Conservation (phyloP, 2,888 invertebrate genomes). For the Eupithecia subfuscata region DNA sequence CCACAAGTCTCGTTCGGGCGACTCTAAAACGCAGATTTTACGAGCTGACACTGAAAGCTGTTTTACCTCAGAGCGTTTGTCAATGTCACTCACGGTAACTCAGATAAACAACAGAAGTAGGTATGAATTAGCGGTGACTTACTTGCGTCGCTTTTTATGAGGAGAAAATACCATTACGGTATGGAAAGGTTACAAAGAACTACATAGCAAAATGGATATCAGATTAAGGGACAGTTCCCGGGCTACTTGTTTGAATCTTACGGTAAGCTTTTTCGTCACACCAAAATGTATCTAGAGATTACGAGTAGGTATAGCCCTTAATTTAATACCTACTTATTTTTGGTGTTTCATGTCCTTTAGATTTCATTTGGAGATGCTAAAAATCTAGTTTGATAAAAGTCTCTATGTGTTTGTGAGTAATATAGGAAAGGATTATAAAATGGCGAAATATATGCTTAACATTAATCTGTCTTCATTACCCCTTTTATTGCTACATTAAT, state of each 20-base stretch:
- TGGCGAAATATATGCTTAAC: not conserved
- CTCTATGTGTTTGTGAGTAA: too few relatives aligned
- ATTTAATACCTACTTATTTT: too few relatives aligned
- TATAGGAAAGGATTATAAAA: not conserved
- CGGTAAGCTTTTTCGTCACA: too few relatives aligned
- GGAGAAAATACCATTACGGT: not conserved
- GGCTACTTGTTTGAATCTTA: too few relatives aligned
- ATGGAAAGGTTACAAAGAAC: not conserved
- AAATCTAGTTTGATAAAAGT: not conserved
- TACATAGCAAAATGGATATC: too few relatives aligned
- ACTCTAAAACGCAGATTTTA: constrained; percentile 31
- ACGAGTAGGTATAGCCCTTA: too few relatives aligned
- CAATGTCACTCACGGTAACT: constrained; percentile 24
- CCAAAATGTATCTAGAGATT: too few relatives aligned
- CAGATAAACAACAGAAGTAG: not conserved
- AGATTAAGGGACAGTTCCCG: too few relatives aligned
- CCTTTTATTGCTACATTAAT: not conserved
- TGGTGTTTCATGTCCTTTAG: too few relatives aligned
- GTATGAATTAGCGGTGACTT: not conserved
- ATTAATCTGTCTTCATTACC: not conserved
- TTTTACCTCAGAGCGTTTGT: constrained; percentile 29
- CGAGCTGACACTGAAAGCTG: constrained; percentile 25
- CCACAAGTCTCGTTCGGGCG: constrained; percentile 23
- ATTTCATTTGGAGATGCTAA: too few relatives aligned
- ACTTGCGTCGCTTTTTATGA: not conserved